These are phyloP conservation scores for Myrmecophaga tridactyla DNA, from an alignment of 2,113 vertebrate species.

Conservation along the genomic window DNA sequence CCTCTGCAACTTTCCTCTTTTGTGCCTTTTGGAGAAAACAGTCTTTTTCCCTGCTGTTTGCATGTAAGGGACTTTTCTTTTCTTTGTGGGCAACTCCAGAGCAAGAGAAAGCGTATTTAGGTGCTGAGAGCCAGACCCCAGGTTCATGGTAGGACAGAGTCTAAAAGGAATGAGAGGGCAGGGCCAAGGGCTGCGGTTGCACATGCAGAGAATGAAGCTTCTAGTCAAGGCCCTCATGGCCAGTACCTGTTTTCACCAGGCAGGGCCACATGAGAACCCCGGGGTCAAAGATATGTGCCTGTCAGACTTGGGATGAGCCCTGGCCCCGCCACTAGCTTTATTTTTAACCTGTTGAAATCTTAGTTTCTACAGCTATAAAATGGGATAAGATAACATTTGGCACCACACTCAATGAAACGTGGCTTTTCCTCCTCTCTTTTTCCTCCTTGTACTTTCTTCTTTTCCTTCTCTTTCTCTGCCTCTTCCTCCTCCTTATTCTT, in stretches of 20 bases:
- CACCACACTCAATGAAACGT: neutral
- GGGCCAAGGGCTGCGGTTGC: neutral
- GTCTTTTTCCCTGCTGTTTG: neutral
- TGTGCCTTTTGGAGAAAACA: neutral
- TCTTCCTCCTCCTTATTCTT: neutral
- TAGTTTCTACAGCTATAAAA: neutral
- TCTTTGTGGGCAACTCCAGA: neutral
- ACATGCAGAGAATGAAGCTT: neutral
- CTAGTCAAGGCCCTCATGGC: rapidly evolving
- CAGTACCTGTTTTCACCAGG: neutral
- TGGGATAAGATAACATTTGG: neutral
- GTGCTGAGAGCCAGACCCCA: neutral
- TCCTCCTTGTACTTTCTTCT: neutral
- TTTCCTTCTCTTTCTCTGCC: neutral
- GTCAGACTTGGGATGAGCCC: neutral
- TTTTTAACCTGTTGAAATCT: neutral
- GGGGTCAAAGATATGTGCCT: neutral
- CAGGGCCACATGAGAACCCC: neutral
- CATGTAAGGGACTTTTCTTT: neutral
- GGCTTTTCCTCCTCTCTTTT: neutral
- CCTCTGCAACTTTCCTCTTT: conserved; percentile 53
- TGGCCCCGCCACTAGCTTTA: neutral
- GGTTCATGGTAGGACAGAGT: neutral
- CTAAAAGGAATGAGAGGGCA: neutral
- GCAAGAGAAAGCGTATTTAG: neutral